Percentiles rank a stretch among this genome's conserved stretches.
These are phyloP conservation scores for Leptonema lineaticorne DNA, from an alignment of 1,140 invertebrate genomes.

Conservation along the genomic window DNA sequence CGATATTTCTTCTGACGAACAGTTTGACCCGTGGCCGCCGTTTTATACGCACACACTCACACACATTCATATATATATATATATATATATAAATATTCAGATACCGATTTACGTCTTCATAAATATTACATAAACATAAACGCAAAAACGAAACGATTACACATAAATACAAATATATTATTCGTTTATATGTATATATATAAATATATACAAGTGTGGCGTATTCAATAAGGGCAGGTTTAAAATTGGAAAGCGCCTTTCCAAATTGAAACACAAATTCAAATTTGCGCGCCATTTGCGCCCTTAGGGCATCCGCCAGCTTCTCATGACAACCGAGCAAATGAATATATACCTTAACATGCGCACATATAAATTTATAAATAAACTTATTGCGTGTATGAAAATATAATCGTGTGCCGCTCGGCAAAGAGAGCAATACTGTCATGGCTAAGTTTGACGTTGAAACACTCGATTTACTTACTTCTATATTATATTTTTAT, in stretches of 20 bases:
- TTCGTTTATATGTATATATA: neutral
- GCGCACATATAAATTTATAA: neutral
- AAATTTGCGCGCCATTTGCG: neutral
- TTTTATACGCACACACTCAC: neutral
- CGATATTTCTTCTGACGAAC: too few species aligned
- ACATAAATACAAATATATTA: neutral
- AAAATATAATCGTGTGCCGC: too few species aligned
- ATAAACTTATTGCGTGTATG: neutral
- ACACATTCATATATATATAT: neutral
- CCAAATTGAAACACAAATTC: conserved; percentile 2
- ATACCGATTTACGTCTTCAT: neutral
- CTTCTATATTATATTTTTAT: too few species aligned
- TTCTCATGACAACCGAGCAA: neutral
- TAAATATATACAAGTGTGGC: too few species aligned
- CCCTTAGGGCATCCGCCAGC: neutral
- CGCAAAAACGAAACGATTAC: neutral
- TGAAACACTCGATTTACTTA: too few species aligned
- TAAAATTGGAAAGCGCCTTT: neutral
- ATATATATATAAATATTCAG: neutral
- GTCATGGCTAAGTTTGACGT: too few species aligned
- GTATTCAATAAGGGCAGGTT: conserved; percentile 1
- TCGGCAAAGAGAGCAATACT: too few species aligned
- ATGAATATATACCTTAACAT: neutral
- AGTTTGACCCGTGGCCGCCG: conserved; percentile 12
- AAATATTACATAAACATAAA: neutral